A percentile compares a stretch with the other conserved stretches of the same genome.
Evolutionary conservation across 2,888 invertebrate genomes (phyloP).

Genomic region (Diaphora mendica): DNA sequence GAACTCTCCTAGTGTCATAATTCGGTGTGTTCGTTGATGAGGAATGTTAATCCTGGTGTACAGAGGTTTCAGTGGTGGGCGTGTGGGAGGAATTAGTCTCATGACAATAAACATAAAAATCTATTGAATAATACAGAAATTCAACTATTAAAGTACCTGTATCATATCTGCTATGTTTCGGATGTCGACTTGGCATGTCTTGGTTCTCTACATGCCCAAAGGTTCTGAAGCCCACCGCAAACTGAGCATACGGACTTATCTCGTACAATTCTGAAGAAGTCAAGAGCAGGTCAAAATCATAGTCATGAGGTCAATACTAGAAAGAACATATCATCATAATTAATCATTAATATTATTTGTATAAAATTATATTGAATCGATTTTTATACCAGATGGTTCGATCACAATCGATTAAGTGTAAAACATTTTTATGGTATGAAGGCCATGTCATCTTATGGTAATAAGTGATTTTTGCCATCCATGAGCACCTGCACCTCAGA

Average conservation of each 20-base stretch:
- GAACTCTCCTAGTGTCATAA: too few relatives aligned
- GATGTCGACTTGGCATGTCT: constrained; percentile 74
- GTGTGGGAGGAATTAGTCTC: too few relatives aligned
- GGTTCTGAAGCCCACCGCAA: constrained; percentile 82
- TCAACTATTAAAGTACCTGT: constrained; percentile 65
- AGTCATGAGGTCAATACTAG: background rate
- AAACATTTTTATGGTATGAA: background rate
- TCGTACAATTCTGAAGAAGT: constrained; percentile 76
- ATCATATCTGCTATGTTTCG: constrained; percentile 74
- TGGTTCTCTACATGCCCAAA: constrained; percentile 84
- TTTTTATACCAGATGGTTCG: background rate
- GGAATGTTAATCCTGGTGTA: too few relatives aligned
- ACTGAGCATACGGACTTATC: constrained; percentile 84
- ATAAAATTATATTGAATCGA: too few relatives aligned
- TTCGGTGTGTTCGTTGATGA: too few relatives aligned
- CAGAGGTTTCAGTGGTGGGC: too few relatives aligned
- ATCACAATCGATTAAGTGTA: background rate
- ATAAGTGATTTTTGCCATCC: too few relatives aligned
- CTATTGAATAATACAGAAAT: too few relatives aligned
- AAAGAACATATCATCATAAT: background rate
- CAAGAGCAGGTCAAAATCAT: background rate
- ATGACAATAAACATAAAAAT: too few relatives aligned
- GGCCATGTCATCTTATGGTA: too few relatives aligned
- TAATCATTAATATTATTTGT: too few relatives aligned
- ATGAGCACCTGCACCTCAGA: too few relatives aligned